Evolutionary conservation across 2,888 invertebrate species (phyloP).

Genomic region (Odontocerum albicorne): DNA sequence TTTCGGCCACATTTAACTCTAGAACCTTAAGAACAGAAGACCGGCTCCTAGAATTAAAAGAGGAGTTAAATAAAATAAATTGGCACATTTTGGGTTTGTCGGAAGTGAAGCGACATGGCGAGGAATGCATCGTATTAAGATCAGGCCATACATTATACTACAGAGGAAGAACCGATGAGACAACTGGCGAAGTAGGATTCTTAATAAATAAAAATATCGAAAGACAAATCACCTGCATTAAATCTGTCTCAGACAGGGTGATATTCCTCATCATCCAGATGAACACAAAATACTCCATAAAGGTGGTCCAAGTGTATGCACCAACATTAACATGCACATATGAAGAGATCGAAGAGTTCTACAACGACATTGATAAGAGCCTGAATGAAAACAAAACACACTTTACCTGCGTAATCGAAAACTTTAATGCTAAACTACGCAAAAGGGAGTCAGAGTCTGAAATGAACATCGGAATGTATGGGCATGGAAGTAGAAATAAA

Average conservation of each 20-base stretch:
- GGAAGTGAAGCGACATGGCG: background rate
- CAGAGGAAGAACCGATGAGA: background rate
- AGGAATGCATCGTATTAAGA: background rate
- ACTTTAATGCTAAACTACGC: background rate
- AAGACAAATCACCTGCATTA: background rate
- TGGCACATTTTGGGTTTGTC: background rate
- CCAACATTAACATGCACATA: background rate
- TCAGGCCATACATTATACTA: slow-evolving; percentile 1
- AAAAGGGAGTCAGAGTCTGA: background rate
- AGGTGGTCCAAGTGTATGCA: background rate
- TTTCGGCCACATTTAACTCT: background rate
- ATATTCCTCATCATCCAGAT: background rate
- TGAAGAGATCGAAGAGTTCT: slow-evolving; percentile 1
- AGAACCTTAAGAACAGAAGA: slow-evolving; percentile 1
- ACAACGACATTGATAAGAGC: background rate
- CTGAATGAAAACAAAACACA: slow-evolving; percentile 1
- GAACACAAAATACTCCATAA: background rate
- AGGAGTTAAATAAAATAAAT: background rate
- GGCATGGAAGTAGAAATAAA: background rate
- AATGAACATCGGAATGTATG: background rate
- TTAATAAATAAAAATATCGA: background rate
- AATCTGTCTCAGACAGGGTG: background rate
- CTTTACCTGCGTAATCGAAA: background rate
- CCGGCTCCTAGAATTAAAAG: background rate
- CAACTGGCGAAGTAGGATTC: slow-evolving; percentile 1